Conservation (phyloP, 2,797 vertebrate species). For the Amblyraja radiata region DNA sequence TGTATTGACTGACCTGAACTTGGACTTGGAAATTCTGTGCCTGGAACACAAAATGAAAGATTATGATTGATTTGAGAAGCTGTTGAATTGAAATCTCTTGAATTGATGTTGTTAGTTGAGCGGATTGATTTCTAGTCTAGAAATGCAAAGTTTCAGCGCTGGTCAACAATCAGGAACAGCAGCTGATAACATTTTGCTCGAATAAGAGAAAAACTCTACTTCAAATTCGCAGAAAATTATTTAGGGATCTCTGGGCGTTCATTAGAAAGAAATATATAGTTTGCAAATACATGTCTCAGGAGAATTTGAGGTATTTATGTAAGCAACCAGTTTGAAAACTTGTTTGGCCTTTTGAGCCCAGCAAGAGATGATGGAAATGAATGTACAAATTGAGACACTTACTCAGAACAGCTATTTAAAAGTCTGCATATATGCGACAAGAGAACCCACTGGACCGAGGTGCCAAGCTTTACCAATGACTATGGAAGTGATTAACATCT, state of each 20-base stretch:
- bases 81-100: slow-evolving; percentile 5
- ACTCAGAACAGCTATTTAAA: background rate
- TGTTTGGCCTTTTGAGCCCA: background rate
- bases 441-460: background rate
- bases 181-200: background rate
- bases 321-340: background rate
- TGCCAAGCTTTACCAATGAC: background rate
- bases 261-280: background rate
- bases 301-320: background rate
- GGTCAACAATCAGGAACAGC: background rate
- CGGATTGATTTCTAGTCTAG: background rate
- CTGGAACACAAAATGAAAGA: slow-evolving; percentile 89
- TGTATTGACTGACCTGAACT: slow-evolving; percentile 90
- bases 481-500: background rate
- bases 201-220: background rate
- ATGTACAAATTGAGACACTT: background rate
- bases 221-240: background rate
- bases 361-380: background rate
- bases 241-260: background rate
- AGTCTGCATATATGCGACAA: background rate
- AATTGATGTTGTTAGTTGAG: background rate
- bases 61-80: background rate
- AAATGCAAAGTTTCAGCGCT: background rate
- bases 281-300: background rate
- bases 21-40: slow-evolving; percentile 98